Evolutionary conservation across 2,888 invertebrate genomes (phyloP).

Genomic region (Volucella inanis): DNA sequence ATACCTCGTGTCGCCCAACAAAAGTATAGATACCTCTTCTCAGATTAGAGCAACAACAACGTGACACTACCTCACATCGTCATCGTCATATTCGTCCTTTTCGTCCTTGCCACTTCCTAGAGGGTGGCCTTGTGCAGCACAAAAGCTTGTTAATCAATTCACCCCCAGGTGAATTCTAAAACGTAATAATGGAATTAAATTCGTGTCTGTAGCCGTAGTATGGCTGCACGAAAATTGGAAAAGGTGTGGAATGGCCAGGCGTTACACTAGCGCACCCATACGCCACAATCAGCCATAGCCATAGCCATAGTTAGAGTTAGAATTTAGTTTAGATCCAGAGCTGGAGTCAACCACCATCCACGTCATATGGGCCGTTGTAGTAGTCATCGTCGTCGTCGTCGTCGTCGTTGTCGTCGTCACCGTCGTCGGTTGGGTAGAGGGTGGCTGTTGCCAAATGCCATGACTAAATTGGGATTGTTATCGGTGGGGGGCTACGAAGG

Average conservation of each 20-base stretch:
- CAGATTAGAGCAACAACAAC: constrained; percentile 48
- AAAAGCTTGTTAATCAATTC: constrained; percentile 77
- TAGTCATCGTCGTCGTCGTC: constrained; percentile 31
- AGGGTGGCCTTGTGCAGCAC: constrained; percentile 53
- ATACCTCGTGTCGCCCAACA: constrained; percentile 25
- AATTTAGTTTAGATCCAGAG: too few relatives aligned
- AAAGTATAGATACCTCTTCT: constrained; percentile 12
- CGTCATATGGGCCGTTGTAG: constrained; percentile 59
- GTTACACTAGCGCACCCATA: constrained; percentile 63
- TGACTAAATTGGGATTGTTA: constrained; percentile 41
- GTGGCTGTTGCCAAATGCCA: constrained; percentile 12
- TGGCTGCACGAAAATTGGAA: constrained; percentile 75
- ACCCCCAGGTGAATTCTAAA: constrained; percentile 78
- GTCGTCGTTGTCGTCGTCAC: constrained; percentile 31
- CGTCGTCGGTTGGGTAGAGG: neutral
- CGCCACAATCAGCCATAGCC: constrained; percentile 9
- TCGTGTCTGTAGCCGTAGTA: constrained; percentile 76
- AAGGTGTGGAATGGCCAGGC: constrained; percentile 74
- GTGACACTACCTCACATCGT: constrained; percentile 31
- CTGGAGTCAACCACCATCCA: constrained; percentile 28
- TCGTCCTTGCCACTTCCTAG: constrained; percentile 11
- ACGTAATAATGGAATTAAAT: constrained; percentile 78
- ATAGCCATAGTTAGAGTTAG: neutral
- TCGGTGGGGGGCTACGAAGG: constrained; percentile 42
- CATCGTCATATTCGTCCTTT: neutral